Conservation (phyloP, 1,140 invertebrate genomes). For the Hirudo medicinalis region DNA sequence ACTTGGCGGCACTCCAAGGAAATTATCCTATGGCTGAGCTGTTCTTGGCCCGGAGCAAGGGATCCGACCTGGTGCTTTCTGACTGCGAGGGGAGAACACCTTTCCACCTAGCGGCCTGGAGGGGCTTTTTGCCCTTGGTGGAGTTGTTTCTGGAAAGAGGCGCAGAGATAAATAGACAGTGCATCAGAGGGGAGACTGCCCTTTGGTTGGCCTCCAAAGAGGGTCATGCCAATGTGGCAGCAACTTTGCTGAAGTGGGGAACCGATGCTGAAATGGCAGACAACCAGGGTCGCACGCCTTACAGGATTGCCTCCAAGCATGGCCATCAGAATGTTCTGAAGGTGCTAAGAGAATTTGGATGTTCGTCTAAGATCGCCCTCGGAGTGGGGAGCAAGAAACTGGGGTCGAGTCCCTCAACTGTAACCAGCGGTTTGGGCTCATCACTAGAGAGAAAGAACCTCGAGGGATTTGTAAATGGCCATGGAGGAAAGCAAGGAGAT, state of each 20-base stretch:
- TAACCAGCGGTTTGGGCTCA: constrained; percentile 15
- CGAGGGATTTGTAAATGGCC: constrained; percentile 27
- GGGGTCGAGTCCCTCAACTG: constrained; percentile 31
- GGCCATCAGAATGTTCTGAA: constrained; percentile 54
- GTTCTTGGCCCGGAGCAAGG: constrained; percentile 59
- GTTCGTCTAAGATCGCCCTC: constrained; percentile 16
- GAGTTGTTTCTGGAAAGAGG: constrained; percentile 49
- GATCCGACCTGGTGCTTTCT: constrained; percentile 59
- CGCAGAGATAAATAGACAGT: constrained; percentile 72
- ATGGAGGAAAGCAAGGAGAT: constrained; percentile 48
- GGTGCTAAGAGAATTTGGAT: constrained; percentile 41
- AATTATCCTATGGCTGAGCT: constrained; percentile 75
- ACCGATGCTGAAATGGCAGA: constrained; percentile 84
- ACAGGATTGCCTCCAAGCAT: constrained; percentile 62
- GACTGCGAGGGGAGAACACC: constrained; percentile 79
- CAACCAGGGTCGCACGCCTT: constrained; percentile 67
- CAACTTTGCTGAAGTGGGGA: constrained; percentile 67
- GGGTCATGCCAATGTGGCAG: constrained; percentile 79
- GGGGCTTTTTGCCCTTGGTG: constrained; percentile 73
- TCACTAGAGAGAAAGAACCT: constrained; percentile 20
- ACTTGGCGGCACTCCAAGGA: constrained; percentile 86
- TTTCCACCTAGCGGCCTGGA: constrained; percentile 69
- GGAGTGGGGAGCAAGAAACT: constrained; percentile 25
- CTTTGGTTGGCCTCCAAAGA: constrained; percentile 84
- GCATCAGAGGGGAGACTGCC: constrained; percentile 85